Evolutionary conservation across 2,113 vertebrate genomes (phyloP).

Genomic region (Cinclus cinclus): DNA sequence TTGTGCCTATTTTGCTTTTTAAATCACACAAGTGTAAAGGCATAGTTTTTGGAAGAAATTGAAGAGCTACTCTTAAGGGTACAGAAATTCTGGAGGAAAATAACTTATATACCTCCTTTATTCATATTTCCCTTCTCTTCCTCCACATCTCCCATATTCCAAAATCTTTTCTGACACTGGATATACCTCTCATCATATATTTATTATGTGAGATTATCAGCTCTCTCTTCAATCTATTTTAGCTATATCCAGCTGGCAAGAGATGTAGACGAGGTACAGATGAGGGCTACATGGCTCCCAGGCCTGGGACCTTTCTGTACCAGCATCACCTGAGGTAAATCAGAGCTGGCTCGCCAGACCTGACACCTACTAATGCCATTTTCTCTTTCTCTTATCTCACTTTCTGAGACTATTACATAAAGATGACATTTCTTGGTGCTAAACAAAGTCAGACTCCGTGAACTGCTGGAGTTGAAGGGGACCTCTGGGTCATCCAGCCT

Average conservation of each 20-base stretch:
- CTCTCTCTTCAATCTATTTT: not conserved
- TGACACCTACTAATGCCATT: not conserved
- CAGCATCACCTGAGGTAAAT: not conserved
- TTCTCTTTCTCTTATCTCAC: not conserved
- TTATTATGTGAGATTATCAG: not conserved
- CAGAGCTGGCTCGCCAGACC: not conserved
- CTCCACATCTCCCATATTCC: not conserved
- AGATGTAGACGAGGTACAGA: not conserved
- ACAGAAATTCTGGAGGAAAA: not conserved
- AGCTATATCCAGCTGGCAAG: not conserved
- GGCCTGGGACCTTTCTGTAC: not conserved
- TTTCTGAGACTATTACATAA: not conserved
- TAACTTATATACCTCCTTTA: not conserved
- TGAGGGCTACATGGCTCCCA: not conserved
- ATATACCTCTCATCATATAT: not conserved
- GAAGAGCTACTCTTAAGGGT: not conserved
- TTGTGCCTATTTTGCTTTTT: not conserved
- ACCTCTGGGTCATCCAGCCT: not conserved
- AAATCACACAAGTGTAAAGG: not conserved
- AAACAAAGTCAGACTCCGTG: not conserved
- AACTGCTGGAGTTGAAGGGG: not conserved
- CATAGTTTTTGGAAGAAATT: not conserved
- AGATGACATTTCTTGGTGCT: not conserved
- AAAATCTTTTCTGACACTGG: not conserved
- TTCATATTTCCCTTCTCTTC: not conserved